Evolutionary conservation across 23 tunicate genomes (phyloP).

Genomic region (Halocynthia roretzi): DNA sequence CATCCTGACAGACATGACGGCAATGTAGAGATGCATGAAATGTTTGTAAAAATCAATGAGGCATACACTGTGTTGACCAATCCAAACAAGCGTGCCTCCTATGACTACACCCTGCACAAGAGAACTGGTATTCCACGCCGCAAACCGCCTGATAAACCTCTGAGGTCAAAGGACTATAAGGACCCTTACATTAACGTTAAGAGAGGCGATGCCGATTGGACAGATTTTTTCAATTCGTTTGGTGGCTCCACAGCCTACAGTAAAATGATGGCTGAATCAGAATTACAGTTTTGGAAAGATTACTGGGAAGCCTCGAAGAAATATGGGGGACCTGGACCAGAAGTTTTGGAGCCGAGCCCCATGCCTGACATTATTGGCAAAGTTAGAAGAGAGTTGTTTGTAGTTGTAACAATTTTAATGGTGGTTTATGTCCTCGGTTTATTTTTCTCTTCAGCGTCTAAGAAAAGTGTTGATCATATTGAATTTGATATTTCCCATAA

Average conservation of each 20-base stretch:
- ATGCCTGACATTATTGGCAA: background rate
- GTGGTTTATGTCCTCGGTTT: conserved; percentile 10
- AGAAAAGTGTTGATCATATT: background rate
- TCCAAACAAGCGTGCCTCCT: conserved; percentile 10
- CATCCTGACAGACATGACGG: conserved; percentile 22
- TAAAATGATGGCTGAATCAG: conserved; percentile 11
- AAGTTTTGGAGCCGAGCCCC: conserved; percentile 5
- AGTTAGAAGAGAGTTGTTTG: conserved; percentile 6
- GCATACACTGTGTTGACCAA: conserved; percentile 17
- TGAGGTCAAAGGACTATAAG: conserved; percentile 13
- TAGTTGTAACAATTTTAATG: background rate
- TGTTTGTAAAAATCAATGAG: conserved; percentile 19
- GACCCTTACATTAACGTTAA: conserved; percentile 3
- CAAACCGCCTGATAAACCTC: background rate
- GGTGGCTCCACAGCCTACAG: conserved; percentile 23
- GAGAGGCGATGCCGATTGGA: conserved; percentile 10
- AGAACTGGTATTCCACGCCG: background rate
- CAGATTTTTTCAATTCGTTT: conserved; percentile 14
- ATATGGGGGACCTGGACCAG: conserved; percentile 10
- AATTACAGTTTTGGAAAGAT: conserved; percentile 22
- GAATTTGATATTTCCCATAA: conserved; percentile 9
- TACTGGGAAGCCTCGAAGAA: conserved; percentile 17
- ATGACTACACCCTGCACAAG: conserved; percentile 11
- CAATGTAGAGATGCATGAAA: conserved; percentile 11
- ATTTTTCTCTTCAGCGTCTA: background rate